These are phyloP conservation scores for Lasiurus borealis DNA, from an alignment of 2,113 vertebrate species.

Conservation along the genomic window DNA sequence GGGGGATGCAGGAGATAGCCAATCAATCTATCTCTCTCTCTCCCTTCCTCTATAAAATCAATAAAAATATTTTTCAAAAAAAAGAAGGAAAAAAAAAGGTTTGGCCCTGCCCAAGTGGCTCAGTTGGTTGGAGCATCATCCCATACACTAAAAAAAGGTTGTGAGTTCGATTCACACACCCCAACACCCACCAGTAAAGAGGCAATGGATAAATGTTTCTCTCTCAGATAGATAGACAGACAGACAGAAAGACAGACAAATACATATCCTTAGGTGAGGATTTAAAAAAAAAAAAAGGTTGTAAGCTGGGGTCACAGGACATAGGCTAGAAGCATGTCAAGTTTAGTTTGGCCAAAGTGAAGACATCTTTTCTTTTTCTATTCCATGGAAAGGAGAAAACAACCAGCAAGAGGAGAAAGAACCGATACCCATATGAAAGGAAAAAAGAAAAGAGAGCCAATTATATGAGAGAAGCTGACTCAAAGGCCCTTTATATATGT, in stretches of 20 bases:
- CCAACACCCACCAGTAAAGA: not conserved
- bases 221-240: not conserved
- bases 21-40: too few species aligned
- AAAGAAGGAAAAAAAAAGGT: not conserved
- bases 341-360: not conserved
- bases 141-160: not conserved
- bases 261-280: not conserved
- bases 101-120: not conserved
- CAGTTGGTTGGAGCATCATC: not conserved
- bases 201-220: not conserved
- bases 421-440: not conserved
- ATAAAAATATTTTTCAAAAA: too few species aligned
- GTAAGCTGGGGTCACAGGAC: not conserved
- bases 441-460: not conserved
- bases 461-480: not conserved
- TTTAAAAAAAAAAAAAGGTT: not conserved
- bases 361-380: slow-evolving; percentile 41
- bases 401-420: not conserved
- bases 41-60: too few species aligned
- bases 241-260: not conserved
- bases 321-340: not conserved
- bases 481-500: not conserved
- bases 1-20: too few species aligned
- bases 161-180: not conserved
- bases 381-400: not conserved